These are phyloP conservation scores for Triplophysa dalaica DNA, from an alignment of 2,113 vertebrate species.

Conservation along the genomic window DNA sequence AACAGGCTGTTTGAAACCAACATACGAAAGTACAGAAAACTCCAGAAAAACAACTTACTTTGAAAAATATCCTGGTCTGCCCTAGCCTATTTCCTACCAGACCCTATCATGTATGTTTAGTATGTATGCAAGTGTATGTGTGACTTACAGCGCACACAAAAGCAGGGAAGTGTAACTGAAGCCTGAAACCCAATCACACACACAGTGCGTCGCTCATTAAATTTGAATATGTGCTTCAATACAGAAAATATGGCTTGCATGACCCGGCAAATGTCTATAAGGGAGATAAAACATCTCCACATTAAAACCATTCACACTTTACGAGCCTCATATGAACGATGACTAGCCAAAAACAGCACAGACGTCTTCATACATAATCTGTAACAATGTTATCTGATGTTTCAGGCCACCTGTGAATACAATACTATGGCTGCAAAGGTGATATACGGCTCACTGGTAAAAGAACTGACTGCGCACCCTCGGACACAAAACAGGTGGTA, in stretches of 20 bases:
- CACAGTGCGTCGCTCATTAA: slow-evolving; percentile 69
- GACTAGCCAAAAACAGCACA: background rate
- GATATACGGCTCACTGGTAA: background rate
- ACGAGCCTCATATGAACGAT: background rate
- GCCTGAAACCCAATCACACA: slow-evolving; percentile 71
- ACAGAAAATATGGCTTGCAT: slow-evolving; percentile 35
- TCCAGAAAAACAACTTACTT: no score
- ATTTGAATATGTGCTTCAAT: slow-evolving; percentile 67
- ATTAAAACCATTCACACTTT: background rate
- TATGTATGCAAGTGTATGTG: slow-evolving; percentile 22
- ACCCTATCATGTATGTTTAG: slow-evolving; percentile 15
- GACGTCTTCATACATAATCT: background rate
- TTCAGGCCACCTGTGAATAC: slow-evolving; percentile 6
- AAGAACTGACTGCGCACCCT: background rate
- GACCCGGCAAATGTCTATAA: slow-evolving; percentile 9
- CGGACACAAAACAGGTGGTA: background rate
- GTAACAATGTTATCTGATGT: background rate
- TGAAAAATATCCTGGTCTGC: no score
- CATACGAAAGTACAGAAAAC: no score
- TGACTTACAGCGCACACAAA: slow-evolving; percentile 26
- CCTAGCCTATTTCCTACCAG: background rate
- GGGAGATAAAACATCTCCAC: background rate
- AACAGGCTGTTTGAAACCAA: no score
- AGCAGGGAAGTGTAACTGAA: slow-evolving; percentile 65
- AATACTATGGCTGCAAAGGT: slow-evolving; percentile 3